Percentiles rank a stretch among this genome's conserved stretches.
phyloP scores from a whole-genome alignment of 2,888 invertebrate genomes.

The Drosophila sordidapex region DNA sequence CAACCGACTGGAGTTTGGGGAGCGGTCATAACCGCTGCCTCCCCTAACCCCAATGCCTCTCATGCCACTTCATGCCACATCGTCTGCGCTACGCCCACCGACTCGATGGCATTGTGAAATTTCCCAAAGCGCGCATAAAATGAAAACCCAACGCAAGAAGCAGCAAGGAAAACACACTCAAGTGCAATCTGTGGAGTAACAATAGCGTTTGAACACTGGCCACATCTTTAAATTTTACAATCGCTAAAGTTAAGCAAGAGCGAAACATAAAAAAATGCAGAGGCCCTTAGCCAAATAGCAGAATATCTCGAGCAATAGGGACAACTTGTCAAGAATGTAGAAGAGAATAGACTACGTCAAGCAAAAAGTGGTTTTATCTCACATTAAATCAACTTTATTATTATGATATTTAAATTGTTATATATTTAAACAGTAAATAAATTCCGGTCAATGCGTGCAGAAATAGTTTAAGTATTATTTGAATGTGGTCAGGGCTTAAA shows the following conservation, averaged over 20 bases:
- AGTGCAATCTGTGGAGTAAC: constrained; percentile 43
- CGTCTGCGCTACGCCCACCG: constrained; percentile 20
- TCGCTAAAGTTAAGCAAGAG: constrained; percentile 1
- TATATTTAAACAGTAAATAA: not conserved
- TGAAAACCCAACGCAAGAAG: constrained; percentile 51
- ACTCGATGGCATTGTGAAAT: constrained; percentile 73
- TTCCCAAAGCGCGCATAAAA: constrained; percentile 78
- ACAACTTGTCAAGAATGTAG: not conserved
- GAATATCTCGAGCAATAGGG: not conserved
- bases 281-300: not conserved
- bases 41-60: not conserved
- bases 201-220: constrained; percentile 41
- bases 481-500: not conserved
- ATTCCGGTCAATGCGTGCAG: not conserved
- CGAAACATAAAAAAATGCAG: not conserved
- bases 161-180: constrained; percentile 16
- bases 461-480: not conserved
- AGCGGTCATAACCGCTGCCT: not conserved
- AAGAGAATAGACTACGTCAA: not conserved
- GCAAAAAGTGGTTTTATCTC: not conserved
- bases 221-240: constrained; percentile 31
- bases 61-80: not conserved
- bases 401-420: not conserved
- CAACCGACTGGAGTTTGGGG: constrained; percentile 22
- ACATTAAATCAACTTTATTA: not conserved